phyloP scores from a whole-genome alignment of 2,888 invertebrate genomes.

The Ornithoptera priamus region DNA sequence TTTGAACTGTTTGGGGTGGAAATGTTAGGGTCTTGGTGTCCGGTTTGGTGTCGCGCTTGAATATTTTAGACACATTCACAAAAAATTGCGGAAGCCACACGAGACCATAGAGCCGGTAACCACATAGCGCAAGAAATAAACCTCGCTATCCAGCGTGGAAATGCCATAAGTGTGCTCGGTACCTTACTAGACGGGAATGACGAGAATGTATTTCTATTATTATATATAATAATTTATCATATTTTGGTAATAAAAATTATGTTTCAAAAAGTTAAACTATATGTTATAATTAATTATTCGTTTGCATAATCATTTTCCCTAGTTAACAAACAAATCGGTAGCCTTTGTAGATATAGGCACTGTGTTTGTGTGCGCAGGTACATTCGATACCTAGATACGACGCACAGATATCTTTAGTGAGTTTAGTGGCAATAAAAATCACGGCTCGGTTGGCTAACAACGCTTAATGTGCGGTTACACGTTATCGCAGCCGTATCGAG shows the following conservation, averaged over 20 bases:
- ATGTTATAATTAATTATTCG: background rate
- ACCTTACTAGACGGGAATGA: too few species aligned
- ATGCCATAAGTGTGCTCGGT: too few species aligned
- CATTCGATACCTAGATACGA: constrained; percentile 43
- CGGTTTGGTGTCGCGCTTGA: too few species aligned
- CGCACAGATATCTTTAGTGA: constrained; percentile 53
- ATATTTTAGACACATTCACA: too few species aligned
- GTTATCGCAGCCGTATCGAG: constrained; percentile 71
- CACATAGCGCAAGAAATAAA: too few species aligned
- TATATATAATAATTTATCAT: too few species aligned
- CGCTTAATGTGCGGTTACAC: constrained; percentile 70
- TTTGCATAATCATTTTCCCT: background rate
- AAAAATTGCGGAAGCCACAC: too few species aligned
- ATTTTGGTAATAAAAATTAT: too few species aligned
- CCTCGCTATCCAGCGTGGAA: too few species aligned
- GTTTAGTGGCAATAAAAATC: constrained; percentile 75
- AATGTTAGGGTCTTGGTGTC: too few species aligned
- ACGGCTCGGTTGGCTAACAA: constrained; percentile 69
- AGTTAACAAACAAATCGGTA: constrained; percentile 30
- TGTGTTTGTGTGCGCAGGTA: constrained; percentile 12
- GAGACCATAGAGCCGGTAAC: too few species aligned
- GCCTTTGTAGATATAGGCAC: constrained; percentile 26
- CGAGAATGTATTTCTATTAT: background rate
- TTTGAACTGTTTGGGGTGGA: too few species aligned
- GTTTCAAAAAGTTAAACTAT: background rate